Conservation (phyloP, 2,888 invertebrate genomes). For the Chorisops tibialis region DNA sequence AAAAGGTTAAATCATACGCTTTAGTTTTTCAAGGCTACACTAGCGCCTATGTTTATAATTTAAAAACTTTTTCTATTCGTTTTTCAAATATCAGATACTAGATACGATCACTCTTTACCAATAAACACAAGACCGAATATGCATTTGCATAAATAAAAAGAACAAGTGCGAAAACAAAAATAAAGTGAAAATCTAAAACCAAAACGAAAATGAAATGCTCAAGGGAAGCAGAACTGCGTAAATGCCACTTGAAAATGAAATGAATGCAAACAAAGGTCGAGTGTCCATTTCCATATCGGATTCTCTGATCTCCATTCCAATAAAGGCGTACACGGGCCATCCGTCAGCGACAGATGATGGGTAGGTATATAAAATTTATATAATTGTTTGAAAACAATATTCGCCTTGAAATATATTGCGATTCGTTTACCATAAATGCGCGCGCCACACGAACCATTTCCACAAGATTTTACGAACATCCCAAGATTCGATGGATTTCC, state of each 20-base stretch:
- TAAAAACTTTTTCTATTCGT: too few species aligned
- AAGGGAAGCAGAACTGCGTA: constrained; percentile 21
- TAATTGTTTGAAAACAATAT: constrained; percentile 4
- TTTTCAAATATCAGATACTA: too few species aligned
- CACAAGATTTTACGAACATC: not conserved
- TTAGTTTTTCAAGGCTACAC: too few species aligned
- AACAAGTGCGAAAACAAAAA: constrained; percentile 6
- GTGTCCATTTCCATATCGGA: not conserved
- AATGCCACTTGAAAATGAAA: constrained; percentile 21
- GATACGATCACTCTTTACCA: too few species aligned
- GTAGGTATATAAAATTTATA: not conserved
- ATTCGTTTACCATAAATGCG: not conserved
- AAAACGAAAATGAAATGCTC: not conserved
- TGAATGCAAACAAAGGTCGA: constrained; percentile 21
- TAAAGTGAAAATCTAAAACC: constrained; percentile 3
- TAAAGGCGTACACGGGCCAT: not conserved
- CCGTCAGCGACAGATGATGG: too few species aligned
- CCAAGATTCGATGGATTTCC: not conserved
- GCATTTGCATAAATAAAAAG: not conserved
- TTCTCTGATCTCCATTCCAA: not conserved
- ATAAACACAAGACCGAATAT: too few species aligned
- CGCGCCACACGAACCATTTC: not conserved
- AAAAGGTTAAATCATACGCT: too few species aligned
- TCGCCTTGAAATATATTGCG: constrained; percentile 21
- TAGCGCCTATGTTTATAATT: too few species aligned